Percentiles rank a stretch among this genome's conserved stretches.
phyloP scores from a whole-genome alignment of 1,140 invertebrate species.

The Subanguina moxae region DNA sequence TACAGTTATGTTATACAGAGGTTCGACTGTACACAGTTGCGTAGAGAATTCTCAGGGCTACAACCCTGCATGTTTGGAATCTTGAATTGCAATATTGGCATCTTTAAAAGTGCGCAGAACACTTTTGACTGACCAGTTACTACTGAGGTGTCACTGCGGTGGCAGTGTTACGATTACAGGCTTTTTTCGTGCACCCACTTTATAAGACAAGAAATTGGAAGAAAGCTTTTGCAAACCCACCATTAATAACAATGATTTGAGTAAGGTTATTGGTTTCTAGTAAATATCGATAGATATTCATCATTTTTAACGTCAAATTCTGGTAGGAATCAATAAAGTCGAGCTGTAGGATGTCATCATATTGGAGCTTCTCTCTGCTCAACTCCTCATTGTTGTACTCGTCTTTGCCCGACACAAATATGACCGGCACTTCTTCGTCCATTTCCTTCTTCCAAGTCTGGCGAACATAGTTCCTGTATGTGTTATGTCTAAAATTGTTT shows the following conservation, averaged over 20 bases:
- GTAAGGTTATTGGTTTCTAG: constrained; percentile 35
- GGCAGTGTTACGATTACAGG: too few species aligned
- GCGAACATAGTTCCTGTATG: constrained; percentile 52
- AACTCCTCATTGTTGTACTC: constrained; percentile 28
- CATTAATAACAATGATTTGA: constrained; percentile 58
- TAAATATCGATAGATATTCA: constrained; percentile 52
- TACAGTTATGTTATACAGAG: too few species aligned
- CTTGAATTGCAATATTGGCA: too few species aligned
- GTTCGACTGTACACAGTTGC: too few species aligned
- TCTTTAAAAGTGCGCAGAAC: too few species aligned
- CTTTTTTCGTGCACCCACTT: too few species aligned
- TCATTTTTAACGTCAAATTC: constrained; percentile 58
- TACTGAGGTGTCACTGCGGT: too few species aligned
- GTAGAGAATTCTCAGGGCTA: too few species aligned
- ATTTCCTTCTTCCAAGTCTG: constrained; percentile 49
- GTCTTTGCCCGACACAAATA: constrained; percentile 44
- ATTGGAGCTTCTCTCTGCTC: constrained; percentile 22
- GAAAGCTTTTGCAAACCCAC: constrained; percentile 14
- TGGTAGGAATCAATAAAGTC: constrained; percentile 57
- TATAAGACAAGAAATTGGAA: too few species aligned
- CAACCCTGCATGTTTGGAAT: too few species aligned
- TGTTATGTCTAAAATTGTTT: constrained; percentile 14
- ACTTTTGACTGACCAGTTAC: too few species aligned
- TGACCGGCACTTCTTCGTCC: constrained; percentile 39
- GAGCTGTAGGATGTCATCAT: constrained; percentile 53